A percentile compares a stretch with the other conserved stretches of the same genome.
These are phyloP conservation scores for Ormyrus thymus DNA, from an alignment of 2,888 invertebrate genomes.

Conservation along the genomic window DNA sequence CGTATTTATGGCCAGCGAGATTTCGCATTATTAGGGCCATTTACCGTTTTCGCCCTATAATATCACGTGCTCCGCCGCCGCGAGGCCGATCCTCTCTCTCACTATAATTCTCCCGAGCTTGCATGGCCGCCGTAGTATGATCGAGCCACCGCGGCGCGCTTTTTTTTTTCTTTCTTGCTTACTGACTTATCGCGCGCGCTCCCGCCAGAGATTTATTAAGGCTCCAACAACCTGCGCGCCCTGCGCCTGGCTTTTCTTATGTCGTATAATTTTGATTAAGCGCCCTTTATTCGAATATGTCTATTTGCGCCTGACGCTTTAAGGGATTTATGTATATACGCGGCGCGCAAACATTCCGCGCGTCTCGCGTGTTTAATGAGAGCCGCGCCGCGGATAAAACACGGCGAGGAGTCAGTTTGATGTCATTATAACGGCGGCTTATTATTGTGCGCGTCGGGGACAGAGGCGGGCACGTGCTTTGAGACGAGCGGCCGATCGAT, in stretches of 20 bases:
- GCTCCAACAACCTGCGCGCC: not conserved
- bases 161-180: constrained; percentile 7
- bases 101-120: constrained; percentile 43
- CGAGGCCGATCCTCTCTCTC: constrained; percentile 24
- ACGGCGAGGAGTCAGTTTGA: not conserved
- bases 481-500: constrained; percentile 29
- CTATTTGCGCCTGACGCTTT: constrained; percentile 9
- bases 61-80: constrained; percentile 59
- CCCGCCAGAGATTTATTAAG: constrained; percentile 38
- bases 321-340: not conserved
- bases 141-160: constrained; percentile 9
- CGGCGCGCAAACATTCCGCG: not conserved
- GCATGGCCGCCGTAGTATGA: constrained; percentile 27
- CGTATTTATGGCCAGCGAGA: constrained; percentile 73
- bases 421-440: constrained; percentile 2
- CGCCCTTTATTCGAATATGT: constrained; percentile 21
- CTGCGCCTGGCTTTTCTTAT: not conserved
- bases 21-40: constrained; percentile 74
- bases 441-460: constrained; percentile 15
- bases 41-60: constrained; percentile 71
- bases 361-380: constrained; percentile 13
- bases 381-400: not conserved
- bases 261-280: constrained; percentile 32
- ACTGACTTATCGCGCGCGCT: constrained; percentile 40
- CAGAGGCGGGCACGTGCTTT: not conserved